Percentiles rank a stretch among this genome's conserved stretches.
Conservation (phyloP, 2,888 invertebrate species). For the Deroplatys truncata region DNA sequence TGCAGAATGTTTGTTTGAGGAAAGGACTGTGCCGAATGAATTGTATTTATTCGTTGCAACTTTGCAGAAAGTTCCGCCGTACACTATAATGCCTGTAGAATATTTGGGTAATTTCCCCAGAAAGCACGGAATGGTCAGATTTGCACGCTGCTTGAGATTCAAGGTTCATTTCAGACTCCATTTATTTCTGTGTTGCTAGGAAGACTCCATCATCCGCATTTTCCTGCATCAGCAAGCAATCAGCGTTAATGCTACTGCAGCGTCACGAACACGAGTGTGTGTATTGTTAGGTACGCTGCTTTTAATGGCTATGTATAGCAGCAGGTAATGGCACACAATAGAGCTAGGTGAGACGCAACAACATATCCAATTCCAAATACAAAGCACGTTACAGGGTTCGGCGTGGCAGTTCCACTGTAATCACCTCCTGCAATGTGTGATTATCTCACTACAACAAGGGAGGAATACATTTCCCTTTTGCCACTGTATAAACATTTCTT, state of each 20-base stretch:
- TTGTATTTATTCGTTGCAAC: too few relatives aligned
- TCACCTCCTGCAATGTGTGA: neutral
- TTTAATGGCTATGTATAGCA: neutral
- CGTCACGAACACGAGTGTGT: neutral
- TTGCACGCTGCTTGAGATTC: too few relatives aligned
- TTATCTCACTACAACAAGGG: neutral
- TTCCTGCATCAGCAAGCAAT: neutral
- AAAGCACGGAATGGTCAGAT: too few relatives aligned
- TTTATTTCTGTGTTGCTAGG: neutral
- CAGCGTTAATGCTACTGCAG: too few relatives aligned
- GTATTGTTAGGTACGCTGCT: neutral
- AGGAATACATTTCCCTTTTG: neutral
- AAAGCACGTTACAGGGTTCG: neutral
- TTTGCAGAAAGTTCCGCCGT: too few relatives aligned
- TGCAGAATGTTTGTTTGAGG: too few relatives aligned
- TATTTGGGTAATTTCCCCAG: too few relatives aligned
- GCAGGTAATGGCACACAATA: neutral
- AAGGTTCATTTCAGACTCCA: neutral
- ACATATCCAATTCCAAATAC: neutral
- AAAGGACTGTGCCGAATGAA: too few relatives aligned
- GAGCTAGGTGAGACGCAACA: neutral
- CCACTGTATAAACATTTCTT: neutral
- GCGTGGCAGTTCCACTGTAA: neutral
- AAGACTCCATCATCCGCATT: neutral
- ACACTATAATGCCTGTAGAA: too few relatives aligned